Evolutionary conservation across 2,113 vertebrate genomes (phyloP).

Genomic region (Gymnocephalus cernua): DNA sequence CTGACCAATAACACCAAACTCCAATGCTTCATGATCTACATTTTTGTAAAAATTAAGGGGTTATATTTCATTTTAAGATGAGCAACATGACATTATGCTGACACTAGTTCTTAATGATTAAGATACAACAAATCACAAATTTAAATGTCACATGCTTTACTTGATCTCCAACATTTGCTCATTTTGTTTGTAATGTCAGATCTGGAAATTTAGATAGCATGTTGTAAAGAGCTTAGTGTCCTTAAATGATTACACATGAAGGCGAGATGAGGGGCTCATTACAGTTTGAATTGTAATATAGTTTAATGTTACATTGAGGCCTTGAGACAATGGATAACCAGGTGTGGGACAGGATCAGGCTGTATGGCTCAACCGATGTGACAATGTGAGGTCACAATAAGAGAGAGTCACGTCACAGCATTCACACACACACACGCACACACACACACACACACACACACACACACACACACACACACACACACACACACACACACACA

Average conservation of each 20-base stretch:
- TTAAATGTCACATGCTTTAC: not conserved
- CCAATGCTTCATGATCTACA: not conserved
- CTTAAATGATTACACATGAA: not conserved
- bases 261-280: constrained; percentile 9
- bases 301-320: not conserved
- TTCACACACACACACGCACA: not conserved
- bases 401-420: constrained; percentile 1
- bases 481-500: not conserved
- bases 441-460: not conserved
- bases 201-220: not conserved
- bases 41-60: not conserved
- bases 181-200: constrained; percentile 1
- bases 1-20: too few relatives aligned
- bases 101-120: not conserved
- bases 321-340: constrained; percentile 6
- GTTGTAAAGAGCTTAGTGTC: not conserved
- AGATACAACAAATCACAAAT: not conserved
- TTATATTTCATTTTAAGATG: not conserved
- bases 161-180: not conserved
- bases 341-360: constrained; percentile 16
- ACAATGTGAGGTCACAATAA: constrained; percentile 22
- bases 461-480: not conserved
- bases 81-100: not conserved
- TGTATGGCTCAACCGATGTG: not conserved
- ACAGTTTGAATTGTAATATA: not conserved